Conservation (phyloP, 2,797 vertebrate species). For the Lateolabrax maculatus region DNA sequence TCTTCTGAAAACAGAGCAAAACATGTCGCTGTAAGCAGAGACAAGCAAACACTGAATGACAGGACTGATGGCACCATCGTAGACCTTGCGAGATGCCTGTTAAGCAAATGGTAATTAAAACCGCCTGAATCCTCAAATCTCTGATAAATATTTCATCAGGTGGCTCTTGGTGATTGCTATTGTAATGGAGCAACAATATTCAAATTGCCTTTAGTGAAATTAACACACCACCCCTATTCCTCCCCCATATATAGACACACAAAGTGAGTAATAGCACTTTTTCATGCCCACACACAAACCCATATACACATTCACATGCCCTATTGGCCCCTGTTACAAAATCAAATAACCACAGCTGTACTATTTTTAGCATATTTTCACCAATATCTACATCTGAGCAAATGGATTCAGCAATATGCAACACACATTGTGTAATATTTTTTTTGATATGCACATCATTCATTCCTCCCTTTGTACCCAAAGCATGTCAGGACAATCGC, state of each 20-base stretch:
- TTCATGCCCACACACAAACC: neutral
- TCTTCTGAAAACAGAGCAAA: slow-evolving; percentile 34
- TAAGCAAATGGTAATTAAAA: slow-evolving; percentile 86
- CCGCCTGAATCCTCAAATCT: slow-evolving; percentile 79
- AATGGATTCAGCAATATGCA: neutral
- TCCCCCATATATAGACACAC: neutral
- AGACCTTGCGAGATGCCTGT: slow-evolving; percentile 71
- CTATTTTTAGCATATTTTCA: neutral
- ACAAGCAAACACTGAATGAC: slow-evolving; percentile 66
- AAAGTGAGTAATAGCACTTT: neutral
- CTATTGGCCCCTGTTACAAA: neutral
- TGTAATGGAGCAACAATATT: slow-evolving; percentile 81
- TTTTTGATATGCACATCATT: neutral
- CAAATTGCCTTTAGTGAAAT: slow-evolving; percentile 75
- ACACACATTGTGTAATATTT: neutral
- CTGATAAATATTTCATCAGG: slow-evolving; percentile 86
- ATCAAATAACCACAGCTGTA: slow-evolving; percentile 13
- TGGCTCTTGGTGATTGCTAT: slow-evolving; percentile 76
- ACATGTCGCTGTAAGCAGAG: slow-evolving; percentile 37
- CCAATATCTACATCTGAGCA: neutral
- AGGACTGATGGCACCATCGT: slow-evolving; percentile 46
- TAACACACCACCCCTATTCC: slow-evolving; percentile 30
- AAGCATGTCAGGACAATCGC: neutral
- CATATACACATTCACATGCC: neutral
- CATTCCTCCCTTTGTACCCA: neutral